Evolutionary conservation across 2,113 vertebrate species (phyloP).

Genomic region (Gila orcuttii): DNA sequence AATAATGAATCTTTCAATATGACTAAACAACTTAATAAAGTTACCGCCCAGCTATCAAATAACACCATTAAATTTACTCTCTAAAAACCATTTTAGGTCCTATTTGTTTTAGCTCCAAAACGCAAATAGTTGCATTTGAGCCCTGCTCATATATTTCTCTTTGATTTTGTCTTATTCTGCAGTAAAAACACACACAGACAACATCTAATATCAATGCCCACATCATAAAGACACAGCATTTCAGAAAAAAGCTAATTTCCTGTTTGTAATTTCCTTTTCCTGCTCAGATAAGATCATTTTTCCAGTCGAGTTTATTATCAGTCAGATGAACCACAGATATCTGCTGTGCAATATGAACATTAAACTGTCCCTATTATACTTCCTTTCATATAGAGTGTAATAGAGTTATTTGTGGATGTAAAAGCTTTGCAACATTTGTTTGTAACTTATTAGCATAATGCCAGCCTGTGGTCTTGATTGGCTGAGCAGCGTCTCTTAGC

Average conservation of each 20-base stretch:
- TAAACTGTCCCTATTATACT: too few relatives aligned
- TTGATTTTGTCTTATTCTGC: background rate
- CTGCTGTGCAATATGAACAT: background rate
- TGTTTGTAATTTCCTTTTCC: conserved; percentile 4
- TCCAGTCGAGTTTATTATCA: background rate
- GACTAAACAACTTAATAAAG: too few relatives aligned
- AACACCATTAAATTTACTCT: too few relatives aligned
- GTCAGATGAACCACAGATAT: conserved; percentile 2
- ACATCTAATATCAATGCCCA: background rate
- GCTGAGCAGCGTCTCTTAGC: too few relatives aligned
- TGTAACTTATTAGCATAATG: too few relatives aligned
- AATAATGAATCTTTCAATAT: too few relatives aligned
- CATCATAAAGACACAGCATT: background rate
- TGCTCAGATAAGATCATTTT: conserved; percentile 2
- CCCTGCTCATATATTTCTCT: background rate
- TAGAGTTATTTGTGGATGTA: too few relatives aligned
- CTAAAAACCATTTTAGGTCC: background rate
- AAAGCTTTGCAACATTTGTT: too few relatives aligned
- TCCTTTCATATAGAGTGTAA: too few relatives aligned
- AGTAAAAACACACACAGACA: background rate
- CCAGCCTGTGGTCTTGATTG: too few relatives aligned
- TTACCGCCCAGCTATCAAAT: too few relatives aligned
- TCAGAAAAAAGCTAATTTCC: background rate
- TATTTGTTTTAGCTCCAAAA: background rate
- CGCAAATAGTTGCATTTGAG: background rate